Evolutionary conservation across 2,888 invertebrate species (phyloP).

Genomic region (Polyommatus iphigenia): DNA sequence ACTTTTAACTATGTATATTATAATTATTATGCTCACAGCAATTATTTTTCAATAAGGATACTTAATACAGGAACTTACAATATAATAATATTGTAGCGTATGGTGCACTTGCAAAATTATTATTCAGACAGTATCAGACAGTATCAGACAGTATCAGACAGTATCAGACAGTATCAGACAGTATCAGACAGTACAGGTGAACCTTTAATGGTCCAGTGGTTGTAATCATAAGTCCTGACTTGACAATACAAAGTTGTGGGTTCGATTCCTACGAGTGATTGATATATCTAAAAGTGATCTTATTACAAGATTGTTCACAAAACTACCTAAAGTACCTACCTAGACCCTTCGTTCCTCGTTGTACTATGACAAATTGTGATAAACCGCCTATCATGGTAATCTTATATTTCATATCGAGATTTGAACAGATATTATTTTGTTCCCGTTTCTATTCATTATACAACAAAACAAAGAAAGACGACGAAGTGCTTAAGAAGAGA

Average conservation of each 20-base stretch:
- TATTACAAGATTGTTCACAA: background rate
- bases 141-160: too few species aligned
- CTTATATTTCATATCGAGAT: slow-evolving; percentile 27
- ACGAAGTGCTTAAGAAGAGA: slow-evolving; percentile 33
- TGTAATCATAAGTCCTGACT: background rate
- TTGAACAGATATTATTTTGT: slow-evolving; percentile 31
- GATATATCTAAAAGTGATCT: background rate
- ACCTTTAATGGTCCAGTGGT: background rate
- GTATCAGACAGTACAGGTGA: too few species aligned
- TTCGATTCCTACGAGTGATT: too few species aligned
- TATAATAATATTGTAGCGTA: too few species aligned
- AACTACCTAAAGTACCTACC: background rate
- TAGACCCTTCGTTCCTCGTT: background rate
- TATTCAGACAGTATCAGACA: too few species aligned
- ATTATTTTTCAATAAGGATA: too few species aligned
- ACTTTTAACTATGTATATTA: too few species aligned
- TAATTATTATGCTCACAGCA: too few species aligned
- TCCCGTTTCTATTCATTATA: slow-evolving; percentile 27
- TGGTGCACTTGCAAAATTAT: too few species aligned
- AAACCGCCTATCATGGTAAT: slow-evolving; percentile 11
- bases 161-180: too few species aligned
- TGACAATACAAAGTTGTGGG: too few species aligned
- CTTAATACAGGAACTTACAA: too few species aligned
- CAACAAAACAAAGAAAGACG: slow-evolving; percentile 27
- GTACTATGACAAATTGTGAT: background rate